A percentile compares a stretch with the other conserved stretches of the same genome.
Conservation (phyloP, 2,888 invertebrate genomes). For the Eulithis prunata region DNA sequence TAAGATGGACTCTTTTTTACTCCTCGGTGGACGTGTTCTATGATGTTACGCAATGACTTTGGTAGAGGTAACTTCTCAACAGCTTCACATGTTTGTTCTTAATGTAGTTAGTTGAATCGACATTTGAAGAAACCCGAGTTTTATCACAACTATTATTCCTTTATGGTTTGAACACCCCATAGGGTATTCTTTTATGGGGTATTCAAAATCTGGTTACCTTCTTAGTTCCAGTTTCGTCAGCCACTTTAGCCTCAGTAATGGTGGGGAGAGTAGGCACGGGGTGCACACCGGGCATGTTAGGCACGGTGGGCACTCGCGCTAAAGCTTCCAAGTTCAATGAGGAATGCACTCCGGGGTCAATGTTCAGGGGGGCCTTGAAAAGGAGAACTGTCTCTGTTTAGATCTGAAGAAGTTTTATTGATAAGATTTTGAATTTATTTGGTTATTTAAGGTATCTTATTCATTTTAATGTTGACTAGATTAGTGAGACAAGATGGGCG, state of each 20-base stretch:
- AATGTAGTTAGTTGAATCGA: too few species aligned
- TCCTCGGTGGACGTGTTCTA: too few species aligned
- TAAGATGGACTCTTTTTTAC: neutral
- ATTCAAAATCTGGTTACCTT: conserved; percentile 30
- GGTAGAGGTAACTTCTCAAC: too few species aligned
- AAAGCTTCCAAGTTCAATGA: conserved; percentile 92
- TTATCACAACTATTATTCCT: too few species aligned
- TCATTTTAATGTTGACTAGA: too few species aligned
- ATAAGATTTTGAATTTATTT: neutral
- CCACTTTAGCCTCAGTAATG: conserved; percentile 92
- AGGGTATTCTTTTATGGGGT: neutral
- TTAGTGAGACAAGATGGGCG: too few species aligned
- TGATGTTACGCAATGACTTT: too few species aligned
- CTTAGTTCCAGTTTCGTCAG: conserved; percentile 82
- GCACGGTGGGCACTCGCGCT: conserved; percentile 83
- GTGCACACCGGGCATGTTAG: conserved; percentile 92
- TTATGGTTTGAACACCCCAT: too few species aligned
- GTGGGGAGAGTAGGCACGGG: conserved; percentile 94
- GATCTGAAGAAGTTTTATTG: conserved; percentile 29
- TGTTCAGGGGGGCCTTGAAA: conserved; percentile 89
- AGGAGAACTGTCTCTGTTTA: conserved; percentile 51
- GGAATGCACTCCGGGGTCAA: conserved; percentile 97
- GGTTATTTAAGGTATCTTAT: neutral
- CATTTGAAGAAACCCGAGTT: too few species aligned
- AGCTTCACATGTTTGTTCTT: too few species aligned